Evolutionary conservation across 2,113 vertebrate species (phyloP), one percentile per base, ranked within the genome.

Genomic region (Nyctibius bracteatus): DNA sequence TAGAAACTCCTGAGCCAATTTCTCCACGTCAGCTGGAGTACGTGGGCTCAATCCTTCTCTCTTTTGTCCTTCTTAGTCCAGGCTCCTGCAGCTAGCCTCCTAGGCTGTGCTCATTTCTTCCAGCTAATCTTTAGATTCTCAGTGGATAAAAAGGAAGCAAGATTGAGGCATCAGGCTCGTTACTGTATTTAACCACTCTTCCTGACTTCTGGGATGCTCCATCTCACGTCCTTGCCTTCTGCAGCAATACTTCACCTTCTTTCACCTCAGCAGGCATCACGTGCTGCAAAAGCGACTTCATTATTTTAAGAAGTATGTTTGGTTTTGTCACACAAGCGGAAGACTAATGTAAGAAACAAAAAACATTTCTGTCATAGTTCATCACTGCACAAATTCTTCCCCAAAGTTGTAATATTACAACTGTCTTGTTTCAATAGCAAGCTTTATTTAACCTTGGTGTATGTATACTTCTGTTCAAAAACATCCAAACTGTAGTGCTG

Each of bases 41-140:
- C 0, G 0, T 12, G 21, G 12, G 6, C 31, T 81, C 31, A 3
- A 0, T 67, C 89, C 55, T 72, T 41, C 44, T 92, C 52, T 47
- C 22, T 49, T 86, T 58, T 12, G 24, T 28, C 51, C 30, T n/a
- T 51, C 46, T 28, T 20, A 78, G 39, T 31, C 41, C 49, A 27
- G 54, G n/a, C 31, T 90, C 21, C 41, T 59, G 37, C 9, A 88
- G 49, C 12, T 41, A 41, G 16, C 27, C 31, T 61, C 59, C 51
- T 22, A 17, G 39, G 33, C 51, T 51, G 30, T 31, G 37, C 19
- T 87, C 43, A 6, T 33, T 49, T 54, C 67, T 68, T 82, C 58
- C 43, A 80, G 35, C 6, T 43, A 46, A 4, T 14, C 28, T 85
- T 61, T 7, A 54, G 30, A 25, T 22, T 51, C 23, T 21, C 35